Base-by-base conservation (phyloP, 2,113 vertebrate genomes). In the Mastomys coucha region DNA sequence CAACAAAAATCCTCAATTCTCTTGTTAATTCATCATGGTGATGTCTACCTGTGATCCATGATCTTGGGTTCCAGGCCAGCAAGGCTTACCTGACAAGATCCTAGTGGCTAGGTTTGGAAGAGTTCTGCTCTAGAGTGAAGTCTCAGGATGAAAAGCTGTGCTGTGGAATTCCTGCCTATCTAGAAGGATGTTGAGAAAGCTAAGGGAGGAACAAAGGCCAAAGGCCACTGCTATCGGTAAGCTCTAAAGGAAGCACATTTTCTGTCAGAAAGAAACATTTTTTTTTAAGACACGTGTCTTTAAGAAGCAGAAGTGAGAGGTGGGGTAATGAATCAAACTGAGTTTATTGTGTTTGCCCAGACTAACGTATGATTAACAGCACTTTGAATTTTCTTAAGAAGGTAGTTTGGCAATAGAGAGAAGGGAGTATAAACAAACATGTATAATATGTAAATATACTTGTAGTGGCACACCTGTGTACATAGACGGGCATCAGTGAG, bases 311-410 rank as follows among this genome's bases (percentile, higher is more conserved):
- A 89, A 51, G 56, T 58, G 16, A 65, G 60, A 87, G 58, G 28
- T 51, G 14, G 6, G 16, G 60, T 72, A 45, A 63, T n/a, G 69
- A 89, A 75, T 36, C 67, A 53, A 67, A 67, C 49, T 12, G 42
- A 39, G 16, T 39, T 91, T 72, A 45, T 81, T 77, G 85, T 76
- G 51, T 63, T 96, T 91, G 73, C 12, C 31, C 88, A 86, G 85
- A 87, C 1, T 73, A 49, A 11, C 36, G 17, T 51, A n/a, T 36
- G 88, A 91, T 70, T 72, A 81, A 78, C 58, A 63, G 20, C 45
- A 72, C 87, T 89, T 84, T 73, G 77, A 87, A 87, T 95, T 95
- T 91, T 77, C 69, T 12, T 82, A 82, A 82, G 67, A 94, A 36
- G 31, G 49, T 88, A 5, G 65, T 77, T 94, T 93, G 69, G 60